phyloP scores from a whole-genome alignment of 2,797 vertebrate species.

The Macropodus opercularis region DNA sequence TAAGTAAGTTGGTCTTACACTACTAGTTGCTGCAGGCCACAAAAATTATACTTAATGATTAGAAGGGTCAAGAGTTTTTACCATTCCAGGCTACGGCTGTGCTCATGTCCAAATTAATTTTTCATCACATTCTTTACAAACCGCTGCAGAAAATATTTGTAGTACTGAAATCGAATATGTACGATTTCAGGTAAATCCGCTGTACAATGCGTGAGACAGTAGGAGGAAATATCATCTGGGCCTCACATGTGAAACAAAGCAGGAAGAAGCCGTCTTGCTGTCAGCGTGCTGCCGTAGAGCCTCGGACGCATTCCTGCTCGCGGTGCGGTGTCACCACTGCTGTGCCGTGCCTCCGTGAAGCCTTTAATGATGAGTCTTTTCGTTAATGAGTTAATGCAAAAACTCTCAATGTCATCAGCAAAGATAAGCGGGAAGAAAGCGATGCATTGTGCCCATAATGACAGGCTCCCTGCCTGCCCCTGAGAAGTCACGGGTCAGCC shows the following conservation, averaged over 20 bases:
- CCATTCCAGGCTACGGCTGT: not conserved
- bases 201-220: constrained; percentile 12
- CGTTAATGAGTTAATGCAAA: constrained; percentile 99
- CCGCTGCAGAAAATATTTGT: not conserved
- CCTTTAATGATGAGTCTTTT: constrained; percentile 93
- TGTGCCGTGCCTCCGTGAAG: constrained; percentile 71
- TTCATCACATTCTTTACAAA: no score
- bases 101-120: not conserved
- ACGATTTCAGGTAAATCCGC: constrained; percentile 5
- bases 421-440: constrained; percentile 97
- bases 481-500: constrained; percentile 98
- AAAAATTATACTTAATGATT: not conserved
- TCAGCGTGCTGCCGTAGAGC: constrained; percentile 33
- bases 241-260: constrained; percentile 36
- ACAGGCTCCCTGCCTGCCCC: constrained; percentile 91
- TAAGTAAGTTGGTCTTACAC: not conserved
- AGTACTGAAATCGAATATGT: not conserved
- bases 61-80: not conserved
- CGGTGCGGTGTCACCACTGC: constrained; percentile 61
- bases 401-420: constrained; percentile 96
- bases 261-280: constrained; percentile 34
- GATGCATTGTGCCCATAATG: constrained; percentile 93
- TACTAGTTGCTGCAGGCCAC: not conserved
- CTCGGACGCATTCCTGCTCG: constrained; percentile 66
- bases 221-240: constrained; percentile 20